phyloP scores from a whole-genome alignment of 2,888 invertebrate species.

The Drosophila testacea region DNA sequence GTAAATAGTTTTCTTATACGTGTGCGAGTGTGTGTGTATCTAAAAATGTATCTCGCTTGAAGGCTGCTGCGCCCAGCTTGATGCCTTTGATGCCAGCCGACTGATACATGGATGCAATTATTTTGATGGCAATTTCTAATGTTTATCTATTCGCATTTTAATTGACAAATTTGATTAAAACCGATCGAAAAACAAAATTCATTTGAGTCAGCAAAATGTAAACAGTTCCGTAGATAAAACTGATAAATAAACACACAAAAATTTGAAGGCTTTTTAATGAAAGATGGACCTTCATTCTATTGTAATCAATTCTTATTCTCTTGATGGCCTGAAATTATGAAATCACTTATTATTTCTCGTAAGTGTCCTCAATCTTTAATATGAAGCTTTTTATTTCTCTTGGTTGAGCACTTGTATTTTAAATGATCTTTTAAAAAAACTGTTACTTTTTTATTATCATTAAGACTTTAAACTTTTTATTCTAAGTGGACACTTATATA shows the following conservation, averaged over 20 bases:
- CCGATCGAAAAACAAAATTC: slow-evolving; percentile 15
- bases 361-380: too few species aligned
- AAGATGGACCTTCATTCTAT: neutral
- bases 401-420: too few species aligned
- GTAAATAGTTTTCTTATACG: slow-evolving; percentile 55
- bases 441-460: too few species aligned
- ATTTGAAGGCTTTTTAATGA: neutral
- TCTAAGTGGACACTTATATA: neutral
- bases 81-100: slow-evolving; percentile 67
- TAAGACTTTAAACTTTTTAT: neutral
- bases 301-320: too few species aligned
- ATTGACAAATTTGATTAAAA: slow-evolving; percentile 53
- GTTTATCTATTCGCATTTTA: slow-evolving; percentile 44
- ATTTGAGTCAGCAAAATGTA: slow-evolving; percentile 6
- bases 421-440: too few species aligned
- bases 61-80: slow-evolving; percentile 57
- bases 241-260: too few species aligned
- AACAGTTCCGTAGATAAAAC: slow-evolving; percentile 2
- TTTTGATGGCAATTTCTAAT: slow-evolving; percentile 61
- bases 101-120: slow-evolving; percentile 69
- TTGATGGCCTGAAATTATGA: too few species aligned
- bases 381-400: too few species aligned
- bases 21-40: slow-evolving; percentile 25
- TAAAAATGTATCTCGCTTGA: slow-evolving; percentile 60
- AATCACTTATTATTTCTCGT: too few species aligned